Evolutionary conservation across 2,888 invertebrate genomes (phyloP), one percentile per base, ranked within the genome.

Genomic region (Machimus rusticus): DNA sequence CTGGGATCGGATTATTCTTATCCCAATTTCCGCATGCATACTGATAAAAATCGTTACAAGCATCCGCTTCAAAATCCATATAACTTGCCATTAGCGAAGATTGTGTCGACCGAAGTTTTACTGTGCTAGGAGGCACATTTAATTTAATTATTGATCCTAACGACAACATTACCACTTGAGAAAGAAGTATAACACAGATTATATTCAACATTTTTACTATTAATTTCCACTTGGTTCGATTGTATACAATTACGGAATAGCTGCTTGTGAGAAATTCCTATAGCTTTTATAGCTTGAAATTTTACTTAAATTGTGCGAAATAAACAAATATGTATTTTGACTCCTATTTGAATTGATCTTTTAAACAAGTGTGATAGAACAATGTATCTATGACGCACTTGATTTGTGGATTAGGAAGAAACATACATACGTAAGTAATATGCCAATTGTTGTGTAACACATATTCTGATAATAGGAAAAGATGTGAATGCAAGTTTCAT

Each of bases 11-110:
- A 16, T 81, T 46, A 6, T 55, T 28, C 31, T 46, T 28, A 51
- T 82, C 6, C 55, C 82, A 82, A 5, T 82, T 46, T 28, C 82
- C 82, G 34, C 82, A 82, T 8, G 55, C 37, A 23, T 55, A 82
- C 19, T 82, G 51, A 57, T 82, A 55, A 82, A 82, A 82, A 55
- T 82, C 57, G 6, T 82, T 34, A 31, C 82, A 82, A 3, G 55
- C 31, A 51, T 51, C 57, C 12, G 37, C 82, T 16, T 51, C n/a
- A 12, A 28, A 12, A 37, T 82, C 55, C 82, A 82, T 55, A 28
- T 82, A 82, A 28, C 39, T 78, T 28, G 5, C 9, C 43, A 43
- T 78, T 19, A 46, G 4, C 6, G 23, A 19, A 23, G 78, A 37
- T 39, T 78, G 39, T 1, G 9, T 37, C 0, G 34, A 16, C 6